Evolutionary conservation across 2,888 invertebrate species (phyloP).

Genomic region (Tigriopus californicus): DNA sequence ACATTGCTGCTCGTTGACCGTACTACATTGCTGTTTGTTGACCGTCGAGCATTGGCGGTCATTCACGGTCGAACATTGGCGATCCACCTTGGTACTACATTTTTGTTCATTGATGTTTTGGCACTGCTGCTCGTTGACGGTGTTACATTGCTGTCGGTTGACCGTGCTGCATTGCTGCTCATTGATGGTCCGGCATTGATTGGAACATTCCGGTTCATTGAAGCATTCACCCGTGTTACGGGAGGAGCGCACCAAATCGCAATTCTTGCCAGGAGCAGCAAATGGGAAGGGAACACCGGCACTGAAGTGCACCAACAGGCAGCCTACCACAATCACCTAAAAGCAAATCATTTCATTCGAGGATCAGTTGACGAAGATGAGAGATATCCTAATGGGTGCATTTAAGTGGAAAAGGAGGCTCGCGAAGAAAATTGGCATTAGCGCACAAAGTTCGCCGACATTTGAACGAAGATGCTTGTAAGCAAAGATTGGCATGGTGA

Average conservation of each 20-base stretch:
- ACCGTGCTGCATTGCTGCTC: conserved; percentile 12
- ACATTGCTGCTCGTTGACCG: conserved; percentile 4
- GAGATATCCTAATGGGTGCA: no score
- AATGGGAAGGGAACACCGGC: background rate
- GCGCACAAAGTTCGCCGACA: no score
- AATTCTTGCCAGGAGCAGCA: background rate
- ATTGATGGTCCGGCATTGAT: conserved; percentile 2
- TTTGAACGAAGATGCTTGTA: no score
- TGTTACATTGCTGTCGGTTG: background rate
- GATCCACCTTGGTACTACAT: background rate
- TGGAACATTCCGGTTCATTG: background rate
- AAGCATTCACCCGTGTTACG: conserved; percentile 8
- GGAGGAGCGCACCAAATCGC: background rate
- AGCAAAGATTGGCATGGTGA: no score
- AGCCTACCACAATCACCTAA: background rate
- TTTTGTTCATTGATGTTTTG: background rate
- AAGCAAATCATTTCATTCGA: background rate
- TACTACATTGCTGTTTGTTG: background rate
- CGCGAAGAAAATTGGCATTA: no score
- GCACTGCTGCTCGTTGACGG: conserved; percentile 5
- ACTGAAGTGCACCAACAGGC: background rate
- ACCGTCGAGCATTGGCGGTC: conserved; percentile 1
- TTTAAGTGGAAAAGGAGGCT: no score
- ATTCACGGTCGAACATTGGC: conserved; percentile 1
- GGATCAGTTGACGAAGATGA: no score